A percentile compares a stretch with the other conserved stretches of the same genome.
phyloP scores from a whole-genome alignment of 2,797 vertebrate species.

The Meriones psammophilus region DNA sequence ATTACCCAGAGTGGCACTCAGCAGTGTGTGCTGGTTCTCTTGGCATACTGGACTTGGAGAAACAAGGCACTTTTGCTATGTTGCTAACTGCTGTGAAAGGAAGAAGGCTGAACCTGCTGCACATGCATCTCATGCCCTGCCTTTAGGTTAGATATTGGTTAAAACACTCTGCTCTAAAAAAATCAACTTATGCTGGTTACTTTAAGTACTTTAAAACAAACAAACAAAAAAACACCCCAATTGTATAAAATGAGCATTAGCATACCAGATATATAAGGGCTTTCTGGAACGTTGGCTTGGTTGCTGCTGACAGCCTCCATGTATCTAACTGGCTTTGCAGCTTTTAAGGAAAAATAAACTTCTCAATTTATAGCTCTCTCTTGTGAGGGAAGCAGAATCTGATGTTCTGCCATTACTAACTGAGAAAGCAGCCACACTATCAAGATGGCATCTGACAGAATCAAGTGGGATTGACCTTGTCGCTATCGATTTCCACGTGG shows the following conservation, averaged over 20 bases:
- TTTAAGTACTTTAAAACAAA: background rate
- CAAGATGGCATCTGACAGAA: constrained; percentile 31
- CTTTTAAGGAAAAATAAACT: constrained; percentile 75
- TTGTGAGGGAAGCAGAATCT: constrained; percentile 43
- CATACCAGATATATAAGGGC: background rate
- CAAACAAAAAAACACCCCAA: background rate
- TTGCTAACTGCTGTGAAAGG: background rate
- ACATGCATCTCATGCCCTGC: background rate
- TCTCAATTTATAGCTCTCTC: constrained; percentile 62
- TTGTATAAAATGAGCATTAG: constrained; percentile 35
- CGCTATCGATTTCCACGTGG: background rate
- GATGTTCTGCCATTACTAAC: background rate
- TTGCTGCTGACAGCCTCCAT: background rate
- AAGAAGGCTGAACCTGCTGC: background rate
- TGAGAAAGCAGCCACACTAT: background rate
- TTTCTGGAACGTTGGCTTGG: constrained; percentile 40
- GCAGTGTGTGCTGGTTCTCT: background rate
- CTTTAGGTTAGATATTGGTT: background rate
- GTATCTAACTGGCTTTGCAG: constrained; percentile 57
- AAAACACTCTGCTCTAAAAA: background rate
- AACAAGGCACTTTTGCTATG: background rate
- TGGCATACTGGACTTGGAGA: background rate
- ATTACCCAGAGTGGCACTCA: background rate
- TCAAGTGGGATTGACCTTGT: constrained; percentile 24
- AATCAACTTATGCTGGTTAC: background rate